phyloP scores from a whole-genome alignment of 2,113 vertebrate genomes.

The Tenrec ecaudatus region DNA sequence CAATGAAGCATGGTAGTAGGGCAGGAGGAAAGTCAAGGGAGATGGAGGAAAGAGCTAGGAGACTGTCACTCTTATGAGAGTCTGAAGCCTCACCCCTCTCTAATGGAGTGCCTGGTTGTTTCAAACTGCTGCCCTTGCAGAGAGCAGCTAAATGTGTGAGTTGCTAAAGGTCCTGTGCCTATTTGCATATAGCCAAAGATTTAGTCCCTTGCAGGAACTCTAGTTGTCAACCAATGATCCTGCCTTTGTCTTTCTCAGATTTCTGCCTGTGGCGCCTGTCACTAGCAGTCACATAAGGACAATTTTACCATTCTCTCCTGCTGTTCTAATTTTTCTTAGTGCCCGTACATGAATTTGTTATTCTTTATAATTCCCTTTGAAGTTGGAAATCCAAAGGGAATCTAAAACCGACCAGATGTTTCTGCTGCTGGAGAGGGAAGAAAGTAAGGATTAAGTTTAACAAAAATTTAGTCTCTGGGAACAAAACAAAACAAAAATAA shows the following conservation, averaged over 20 bases:
- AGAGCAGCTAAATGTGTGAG: neutral
- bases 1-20: too few species aligned
- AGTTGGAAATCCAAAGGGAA: slow-evolving; percentile 92
- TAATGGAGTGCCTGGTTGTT: too few species aligned
- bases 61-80: neutral
- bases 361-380: slow-evolving; percentile 92
- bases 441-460: slow-evolving; percentile 89
- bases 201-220: slow-evolving; percentile 59
- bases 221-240: slow-evolving; percentile 77
- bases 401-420: slow-evolving; percentile 92
- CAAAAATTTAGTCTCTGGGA: slow-evolving; percentile 84
- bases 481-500: slow-evolving; percentile 76
- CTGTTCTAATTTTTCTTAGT: slow-evolving; percentile 89
- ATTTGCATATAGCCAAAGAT: slow-evolving; percentile 55
- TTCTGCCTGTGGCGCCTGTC: slow-evolving; percentile 89
- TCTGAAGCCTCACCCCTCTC: too few species aligned
- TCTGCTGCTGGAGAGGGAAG: slow-evolving; percentile 88
- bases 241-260: slow-evolving; percentile 86
- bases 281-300: slow-evolving; percentile 92
- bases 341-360: slow-evolving; percentile 92
- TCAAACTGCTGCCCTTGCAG: too few species aligned
- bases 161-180: neutral
- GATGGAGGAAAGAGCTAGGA: too few species aligned
- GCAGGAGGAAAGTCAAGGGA: too few species aligned
- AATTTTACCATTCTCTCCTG: slow-evolving; percentile 91